Evolutionary conservation across 2,797 vertebrate genomes (phyloP).

Genomic region (Chelonia mydas): DNA sequence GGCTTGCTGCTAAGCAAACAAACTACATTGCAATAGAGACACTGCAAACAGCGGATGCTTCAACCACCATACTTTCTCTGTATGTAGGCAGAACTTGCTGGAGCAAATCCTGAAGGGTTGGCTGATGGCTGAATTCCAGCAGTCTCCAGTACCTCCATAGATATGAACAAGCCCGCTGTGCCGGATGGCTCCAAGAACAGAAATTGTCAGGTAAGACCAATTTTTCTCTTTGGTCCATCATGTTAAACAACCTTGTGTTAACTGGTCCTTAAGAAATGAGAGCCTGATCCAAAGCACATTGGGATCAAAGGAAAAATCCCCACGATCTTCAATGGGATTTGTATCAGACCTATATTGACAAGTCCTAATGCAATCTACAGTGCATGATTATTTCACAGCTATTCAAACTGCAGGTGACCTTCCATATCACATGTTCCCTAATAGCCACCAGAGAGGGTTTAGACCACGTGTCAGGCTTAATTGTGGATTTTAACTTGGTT

Average conservation of each 20-base stretch:
- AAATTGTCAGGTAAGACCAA: conserved; percentile 28
- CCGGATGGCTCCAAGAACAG: conserved; percentile 26
- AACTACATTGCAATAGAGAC: background rate
- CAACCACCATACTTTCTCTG: background rate
- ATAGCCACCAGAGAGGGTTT: background rate
- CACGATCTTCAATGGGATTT: conserved; percentile 15
- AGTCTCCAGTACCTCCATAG: background rate
- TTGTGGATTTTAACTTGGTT: conserved; percentile 27
- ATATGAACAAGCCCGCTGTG: background rate
- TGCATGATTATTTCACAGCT: background rate
- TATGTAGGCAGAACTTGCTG: background rate
- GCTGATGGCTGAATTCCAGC: background rate
- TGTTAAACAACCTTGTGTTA: conserved; percentile 29
- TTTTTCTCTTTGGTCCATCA: conserved; percentile 17
- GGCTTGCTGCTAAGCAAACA: background rate
- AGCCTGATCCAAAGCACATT: background rate
- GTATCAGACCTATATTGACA: conserved; percentile 40
- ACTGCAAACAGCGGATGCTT: background rate
- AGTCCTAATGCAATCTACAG: background rate
- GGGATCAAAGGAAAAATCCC: conserved; percentile 18
- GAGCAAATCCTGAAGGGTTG: conserved; percentile 6
- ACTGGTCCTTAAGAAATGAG: conserved; percentile 40
- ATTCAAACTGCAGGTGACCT: conserved; percentile 1
- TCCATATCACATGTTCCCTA: background rate
- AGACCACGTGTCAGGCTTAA: conserved; percentile 29